Base-by-base conservation (phyloP, 2,888 invertebrate genomes). In the Torymus aiolomorphi region DNA sequence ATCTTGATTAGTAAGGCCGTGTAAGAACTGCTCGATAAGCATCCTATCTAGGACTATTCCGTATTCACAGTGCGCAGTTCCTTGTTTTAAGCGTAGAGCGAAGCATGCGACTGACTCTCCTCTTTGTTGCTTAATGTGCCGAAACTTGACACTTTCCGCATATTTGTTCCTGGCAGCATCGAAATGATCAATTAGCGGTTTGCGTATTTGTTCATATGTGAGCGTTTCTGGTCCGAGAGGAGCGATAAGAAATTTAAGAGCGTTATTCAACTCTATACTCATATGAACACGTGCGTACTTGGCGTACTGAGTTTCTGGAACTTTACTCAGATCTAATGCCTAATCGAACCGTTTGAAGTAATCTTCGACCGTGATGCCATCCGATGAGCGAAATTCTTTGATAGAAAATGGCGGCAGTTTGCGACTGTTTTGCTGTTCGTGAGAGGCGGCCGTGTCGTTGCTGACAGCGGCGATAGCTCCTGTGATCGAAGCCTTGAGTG, bases 1-100 rank as follows among this genome's bases (percentile, higher is more conserved):
- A n/a, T n/a, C n/a, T n/a, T n/a, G n/a, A n/a, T 14, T 83, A 82
- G n/a, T 78, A 82, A 80, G 67, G 5, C 76, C 80, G 76, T 78
- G 73, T 1, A 80, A 14, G 2, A 83, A n/a, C 61, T 82, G 80
- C 20, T 82, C 80, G 16, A 80, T 82, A 0, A 83, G 65, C 80
- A 83, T 81, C 12, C 82, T 13, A 20, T 82, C 80, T 0, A 81
- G 14, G 20, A 82, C 79, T 52, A 57, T 67, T 8, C 69, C 80
- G 31, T 82, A 80, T 2, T 83, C 79, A 69, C 82, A 82, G 42
- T 76, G 52, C 0, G 78, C 52, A 12, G 83, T 73, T 18, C 76
- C 80, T 73, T 82, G 70, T 66, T 54, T 80, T 10, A 83, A 49
- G 2, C 80, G 76, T 2, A 83, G 67, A 14, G 81, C 59, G 59